Evolutionary conservation across 2,113 vertebrate species (phyloP), one percentile per base, ranked within the genome.

Genomic region (Crotalus tigris): DNA sequence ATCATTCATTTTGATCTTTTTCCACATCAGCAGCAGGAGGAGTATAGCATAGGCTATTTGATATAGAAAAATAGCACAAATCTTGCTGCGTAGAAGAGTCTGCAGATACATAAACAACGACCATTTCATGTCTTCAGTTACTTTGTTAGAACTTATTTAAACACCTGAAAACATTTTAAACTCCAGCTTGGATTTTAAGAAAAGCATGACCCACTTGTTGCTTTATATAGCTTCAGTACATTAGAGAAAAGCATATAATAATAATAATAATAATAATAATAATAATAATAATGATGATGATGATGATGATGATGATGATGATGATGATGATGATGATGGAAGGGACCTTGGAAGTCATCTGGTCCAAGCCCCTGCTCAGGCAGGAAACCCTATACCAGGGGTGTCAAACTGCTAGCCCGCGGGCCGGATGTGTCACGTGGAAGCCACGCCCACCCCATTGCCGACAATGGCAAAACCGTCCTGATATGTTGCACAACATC

Each of bases 21-120:
- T 92, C 75, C 0, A 0, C 4, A 21, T 26, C 12, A 13, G 87
- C 17, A 2, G 15, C 8, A 49, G 3, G 46, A 2, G 13, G 86
- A 64, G 88, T 81, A 85, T 90, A 87, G 64, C 85, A 19, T 85
- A 90, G 92, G 93, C 86, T 44, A 75, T 91, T n/a, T 0, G 90
- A 4, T 49, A 88, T 29, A 92, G 90, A 95, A 94, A 94, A 96
- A 94, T 54, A 93, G 94, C 91, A 87, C 58, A 93, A 53, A 54
- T 46, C 92, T 91, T 91, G 95, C 95, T 93, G 95, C 90, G 91
- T n/a, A 0, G 2, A 75, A 87, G 85, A 17, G 91, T 90, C 89
- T 24, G 55, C 94, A 92, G 92, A 49, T 1, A 39, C 49, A 3
- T n/a, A 91, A 95, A 94, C 49, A 88, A 87, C 94, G 89, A 94